phyloP scores from a whole-genome alignment of 35 echinoderm and acorn worm genomes.

The Lytechinus pictus region DNA sequence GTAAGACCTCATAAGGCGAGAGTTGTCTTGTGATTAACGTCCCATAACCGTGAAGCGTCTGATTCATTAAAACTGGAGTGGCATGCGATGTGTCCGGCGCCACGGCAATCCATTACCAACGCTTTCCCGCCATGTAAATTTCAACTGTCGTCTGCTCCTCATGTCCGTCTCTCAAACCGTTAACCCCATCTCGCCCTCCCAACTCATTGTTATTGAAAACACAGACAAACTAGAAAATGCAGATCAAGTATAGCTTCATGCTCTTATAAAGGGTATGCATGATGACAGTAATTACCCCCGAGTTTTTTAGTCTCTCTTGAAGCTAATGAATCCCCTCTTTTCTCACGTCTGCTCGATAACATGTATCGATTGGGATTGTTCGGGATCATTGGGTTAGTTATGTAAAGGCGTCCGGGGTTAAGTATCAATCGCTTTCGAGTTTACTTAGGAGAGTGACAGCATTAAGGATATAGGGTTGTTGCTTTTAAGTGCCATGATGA shows the following conservation, averaged over 20 bases:
- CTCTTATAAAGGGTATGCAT: neutral
- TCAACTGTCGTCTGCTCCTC: neutral
- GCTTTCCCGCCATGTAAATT: neutral
- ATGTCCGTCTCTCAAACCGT: neutral
- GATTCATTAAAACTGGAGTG: neutral
- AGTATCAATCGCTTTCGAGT: slow-evolving; percentile 2
- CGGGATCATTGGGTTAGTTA: neutral
- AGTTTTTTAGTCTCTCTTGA: neutral
- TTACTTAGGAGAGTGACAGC: neutral
- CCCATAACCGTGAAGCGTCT: neutral
- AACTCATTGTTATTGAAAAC: neutral
- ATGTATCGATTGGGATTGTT: neutral
- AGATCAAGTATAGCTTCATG: neutral
- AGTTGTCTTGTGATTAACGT: neutral
- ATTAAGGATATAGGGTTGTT: neutral
- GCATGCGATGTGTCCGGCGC: neutral
- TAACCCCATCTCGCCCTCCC: neutral
- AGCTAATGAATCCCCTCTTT: neutral
- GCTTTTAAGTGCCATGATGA: neutral
- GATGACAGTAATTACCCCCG: neutral
- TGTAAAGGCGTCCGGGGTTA: neutral
- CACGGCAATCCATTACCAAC: neutral
- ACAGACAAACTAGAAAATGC: neutral
- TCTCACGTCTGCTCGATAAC: neutral
- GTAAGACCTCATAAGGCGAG: neutral